Base-by-base conservation (phyloP, 2,888 invertebrate genomes). In the Hermaeophaga mercurialis region DNA sequence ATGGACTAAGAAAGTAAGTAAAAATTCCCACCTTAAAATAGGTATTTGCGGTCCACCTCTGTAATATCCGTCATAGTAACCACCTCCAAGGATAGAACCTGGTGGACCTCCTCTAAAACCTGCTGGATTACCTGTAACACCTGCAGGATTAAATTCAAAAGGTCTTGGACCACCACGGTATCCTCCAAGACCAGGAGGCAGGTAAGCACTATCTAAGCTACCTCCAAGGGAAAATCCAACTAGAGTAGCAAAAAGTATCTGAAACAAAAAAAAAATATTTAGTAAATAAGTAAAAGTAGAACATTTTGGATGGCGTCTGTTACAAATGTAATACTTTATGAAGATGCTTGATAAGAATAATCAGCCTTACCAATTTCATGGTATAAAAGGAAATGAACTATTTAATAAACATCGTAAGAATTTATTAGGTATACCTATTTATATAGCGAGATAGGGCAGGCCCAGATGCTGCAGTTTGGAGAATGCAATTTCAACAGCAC, bases 121-220 rank as follows among this genome's bases (percentile, higher is more conserved):
- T 17, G 24, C 18, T 2, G 56, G 61, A 12, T 56, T 54, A 8
- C 31, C 31, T 26, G 14, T 39, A 59, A 80, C 80, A 0, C 82
- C 83, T 4, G 80, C 76, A 80, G 19, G 14, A 17, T 18, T 1
- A 24, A 14, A 1, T 33, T 6, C 19, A 19, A 3, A n/a, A 15
- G 17, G 28, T 7, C 1, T 38, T 7, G 56, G 54, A 9, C 50
- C 61, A 4, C 62, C 64, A n/a, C 68, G 58, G 12, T 54, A 62
- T 58, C 81, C 64, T 57, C 81, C 79, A 1, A 80, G 77, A 58
- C 81, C 77, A 1, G 85, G 83, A 1, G 85, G 85, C 0, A 85
- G 78, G 71, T 84, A 84, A 15, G 79, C 79, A 26, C 80, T 81
- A 58, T 85, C 84, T 46, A 85, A 73, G 7, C 81, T 79, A n/a